Conservation (phyloP, 2,888 invertebrate genomes). For the Diploptera punctata region DNA sequence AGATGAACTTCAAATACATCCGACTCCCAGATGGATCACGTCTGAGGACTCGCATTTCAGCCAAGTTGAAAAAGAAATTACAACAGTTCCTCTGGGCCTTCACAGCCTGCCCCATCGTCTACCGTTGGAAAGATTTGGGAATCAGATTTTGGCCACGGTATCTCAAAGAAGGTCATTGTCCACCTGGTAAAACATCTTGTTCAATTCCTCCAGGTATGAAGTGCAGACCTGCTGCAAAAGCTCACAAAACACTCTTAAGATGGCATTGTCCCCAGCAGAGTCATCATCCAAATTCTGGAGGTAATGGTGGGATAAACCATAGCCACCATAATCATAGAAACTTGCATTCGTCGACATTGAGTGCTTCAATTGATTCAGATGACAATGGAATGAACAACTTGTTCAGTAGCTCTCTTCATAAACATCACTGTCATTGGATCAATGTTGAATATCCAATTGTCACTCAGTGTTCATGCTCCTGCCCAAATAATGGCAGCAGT, state of each 20-base stretch:
- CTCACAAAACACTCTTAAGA: conserved; percentile 56
- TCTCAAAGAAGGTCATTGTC: conserved; percentile 60
- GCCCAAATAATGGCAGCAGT: conserved; percentile 46
- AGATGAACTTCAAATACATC: conserved; percentile 51
- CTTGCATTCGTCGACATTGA: neutral
- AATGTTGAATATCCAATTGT: conserved; percentile 60
- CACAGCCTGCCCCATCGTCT: conserved; percentile 60
- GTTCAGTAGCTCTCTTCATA: neutral
- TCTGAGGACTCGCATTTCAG: conserved; percentile 51
- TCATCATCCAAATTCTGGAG: neutral
- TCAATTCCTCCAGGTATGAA: conserved; percentile 63
- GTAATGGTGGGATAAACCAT: neutral
- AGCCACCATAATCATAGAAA: conserved; percentile 22
- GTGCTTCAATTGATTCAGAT: neutral
- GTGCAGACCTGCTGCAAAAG: conserved; percentile 55
- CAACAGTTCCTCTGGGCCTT: conserved; percentile 60
- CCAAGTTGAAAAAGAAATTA: conserved; percentile 55
- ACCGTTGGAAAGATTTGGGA: conserved; percentile 62
- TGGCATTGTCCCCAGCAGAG: conserved; percentile 59
- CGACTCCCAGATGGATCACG: conserved; percentile 49
- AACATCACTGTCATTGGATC: conserved; percentile 59
- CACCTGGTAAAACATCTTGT: conserved; percentile 57
- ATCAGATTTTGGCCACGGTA: conserved; percentile 63
- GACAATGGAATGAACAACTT: neutral
- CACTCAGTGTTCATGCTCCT: conserved; percentile 59